Evolutionary conservation across 1,140 invertebrate genomes (phyloP).

Genomic region (Leptonema lineaticorne): DNA sequence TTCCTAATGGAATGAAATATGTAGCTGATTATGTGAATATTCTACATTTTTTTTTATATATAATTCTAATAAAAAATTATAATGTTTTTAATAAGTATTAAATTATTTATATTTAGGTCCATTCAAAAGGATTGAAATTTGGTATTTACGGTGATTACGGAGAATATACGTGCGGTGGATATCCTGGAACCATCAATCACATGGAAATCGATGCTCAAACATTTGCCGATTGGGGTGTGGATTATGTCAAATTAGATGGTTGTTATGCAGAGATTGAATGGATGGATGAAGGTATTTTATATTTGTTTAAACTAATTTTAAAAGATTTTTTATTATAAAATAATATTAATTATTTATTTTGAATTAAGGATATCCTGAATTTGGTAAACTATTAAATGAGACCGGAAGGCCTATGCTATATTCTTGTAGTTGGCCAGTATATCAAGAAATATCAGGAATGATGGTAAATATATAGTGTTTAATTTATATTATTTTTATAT

Average conservation of each 20-base stretch:
- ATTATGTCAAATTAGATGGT: conserved; percentile 88
- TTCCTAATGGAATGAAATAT: conserved; percentile 80
- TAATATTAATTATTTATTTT: no score
- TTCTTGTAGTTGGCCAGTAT: conserved; percentile 89
- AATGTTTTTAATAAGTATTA: not conserved
- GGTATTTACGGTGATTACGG: conserved; percentile 90
- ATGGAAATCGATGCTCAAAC: conserved; percentile 78
- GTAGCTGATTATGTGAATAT: conserved; percentile 78
- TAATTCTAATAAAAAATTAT: not conserved
- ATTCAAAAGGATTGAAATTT: conserved; percentile 77
- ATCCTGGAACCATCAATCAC: conserved; percentile 77
- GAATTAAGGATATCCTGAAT: conserved; percentile 72
- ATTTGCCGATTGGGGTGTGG: conserved; percentile 86
- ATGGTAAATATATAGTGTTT: conserved; percentile 8
- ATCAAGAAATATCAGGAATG: conserved; percentile 54
- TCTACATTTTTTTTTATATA: not conserved
- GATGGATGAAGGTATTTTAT: conserved; percentile 53
- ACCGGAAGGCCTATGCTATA: conserved; percentile 84
- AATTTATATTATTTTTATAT: not conserved
- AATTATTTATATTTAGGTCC: conserved; percentile 44
- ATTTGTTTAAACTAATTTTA: not conserved
- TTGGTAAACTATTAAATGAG: conserved; percentile 71
- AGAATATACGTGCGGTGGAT: conserved; percentile 78
- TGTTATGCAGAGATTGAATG: conserved; percentile 69
- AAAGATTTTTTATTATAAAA: not conserved